phyloP scores from a whole-genome alignment of 2,113 vertebrate species.

The Gambusia holbrooki region DNA sequence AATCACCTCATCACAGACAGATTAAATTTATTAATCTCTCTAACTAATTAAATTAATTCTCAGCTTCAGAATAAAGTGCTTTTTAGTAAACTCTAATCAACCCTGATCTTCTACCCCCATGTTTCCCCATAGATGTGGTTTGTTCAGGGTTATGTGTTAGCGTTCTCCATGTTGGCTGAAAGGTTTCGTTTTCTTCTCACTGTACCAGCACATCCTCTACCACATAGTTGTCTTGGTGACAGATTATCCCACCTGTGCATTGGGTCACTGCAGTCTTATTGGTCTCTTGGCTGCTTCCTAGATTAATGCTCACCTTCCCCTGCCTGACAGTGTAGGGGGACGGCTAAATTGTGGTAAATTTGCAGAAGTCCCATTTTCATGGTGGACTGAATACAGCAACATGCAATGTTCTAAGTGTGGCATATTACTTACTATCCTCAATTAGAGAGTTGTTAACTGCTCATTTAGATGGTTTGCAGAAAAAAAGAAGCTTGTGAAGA shows the following conservation, averaged over 20 bases:
- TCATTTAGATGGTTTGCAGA: slow-evolving; percentile 7
- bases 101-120: too few species aligned
- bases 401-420: neutral
- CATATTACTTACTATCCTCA: neutral
- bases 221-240: neutral
- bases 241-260: neutral
- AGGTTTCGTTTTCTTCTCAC: too few species aligned
- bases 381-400: neutral
- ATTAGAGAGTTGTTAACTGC: neutral
- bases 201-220: neutral
- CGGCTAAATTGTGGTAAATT: neutral
- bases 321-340: neutral
- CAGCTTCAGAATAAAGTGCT: too few species aligned
- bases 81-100: too few species aligned
- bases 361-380: neutral
- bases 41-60: too few species aligned
- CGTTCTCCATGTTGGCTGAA: too few species aligned
- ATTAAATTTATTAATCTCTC: too few species aligned
- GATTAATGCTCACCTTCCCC: neutral
- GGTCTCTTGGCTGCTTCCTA: neutral
- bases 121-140: too few species aligned
- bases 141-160: too few species aligned
- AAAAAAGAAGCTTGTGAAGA: neutral
- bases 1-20: too few species aligned
- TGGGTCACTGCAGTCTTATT: neutral